Percentiles rank a stretch among this genome's conserved stretches.
These are phyloP conservation scores for Lathamus discolor DNA, from an alignment of 2,113 vertebrate genomes.

Conservation along the genomic window DNA sequence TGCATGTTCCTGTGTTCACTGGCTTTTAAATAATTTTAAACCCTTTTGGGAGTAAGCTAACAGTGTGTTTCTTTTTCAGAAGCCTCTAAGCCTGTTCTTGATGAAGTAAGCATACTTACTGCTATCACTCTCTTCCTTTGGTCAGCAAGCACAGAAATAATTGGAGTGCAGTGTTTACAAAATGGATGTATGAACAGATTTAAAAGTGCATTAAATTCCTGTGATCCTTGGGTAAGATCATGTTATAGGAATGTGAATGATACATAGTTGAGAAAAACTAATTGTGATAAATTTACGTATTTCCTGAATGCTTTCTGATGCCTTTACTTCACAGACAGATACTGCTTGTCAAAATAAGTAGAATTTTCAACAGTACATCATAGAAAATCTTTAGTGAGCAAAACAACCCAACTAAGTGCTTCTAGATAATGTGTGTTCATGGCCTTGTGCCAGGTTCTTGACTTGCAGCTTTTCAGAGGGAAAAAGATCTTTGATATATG, in stretches of 20 bases:
- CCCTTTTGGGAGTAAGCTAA: background rate
- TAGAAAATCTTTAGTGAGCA: background rate
- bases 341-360: background rate
- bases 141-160: slow-evolving; percentile 89
- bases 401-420: background rate
- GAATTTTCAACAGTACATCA: background rate
- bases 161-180: slow-evolving; percentile 92
- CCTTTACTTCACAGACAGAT: background rate
- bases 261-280: background rate
- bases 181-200: slow-evolving; percentile 92
- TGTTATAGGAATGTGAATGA: background rate
- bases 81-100: slow-evolving; percentile 80
- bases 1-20: background rate
- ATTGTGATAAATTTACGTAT: background rate
- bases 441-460: background rate
- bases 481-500: background rate
- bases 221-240: slow-evolving; percentile 88
- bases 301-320: background rate
- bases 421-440: background rate
- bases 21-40: background rate
- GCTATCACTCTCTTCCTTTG: slow-evolving; percentile 92
- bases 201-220: slow-evolving; percentile 88
- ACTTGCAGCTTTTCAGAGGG: background rate
- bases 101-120: slow-evolving; percentile 94
- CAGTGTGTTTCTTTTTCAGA: slow-evolving; percentile 70